phyloP scores from a whole-genome alignment of 1,140 invertebrate genomes.

The Caenorhabditis tropicalis region DNA sequence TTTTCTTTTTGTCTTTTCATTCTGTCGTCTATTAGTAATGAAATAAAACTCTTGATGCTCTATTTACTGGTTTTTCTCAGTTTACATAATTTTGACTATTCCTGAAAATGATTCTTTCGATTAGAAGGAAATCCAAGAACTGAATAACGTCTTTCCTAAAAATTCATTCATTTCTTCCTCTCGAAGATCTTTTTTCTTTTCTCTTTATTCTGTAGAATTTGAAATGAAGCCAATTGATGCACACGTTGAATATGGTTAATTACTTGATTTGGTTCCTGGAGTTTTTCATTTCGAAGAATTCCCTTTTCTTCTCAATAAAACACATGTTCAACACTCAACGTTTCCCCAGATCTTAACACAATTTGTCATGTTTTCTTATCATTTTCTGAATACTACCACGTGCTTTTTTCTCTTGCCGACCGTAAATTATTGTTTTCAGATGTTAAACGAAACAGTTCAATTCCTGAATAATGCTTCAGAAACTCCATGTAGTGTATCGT shows the following conservation, averaged over 20 bases:
- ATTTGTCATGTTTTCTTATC: conserved; percentile 12
- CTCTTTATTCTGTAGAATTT: neutral
- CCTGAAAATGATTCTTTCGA: too few relatives aligned
- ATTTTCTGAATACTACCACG: conserved; percentile 6
- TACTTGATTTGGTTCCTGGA: neutral
- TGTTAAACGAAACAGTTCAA: conserved; percentile 10
- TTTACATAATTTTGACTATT: too few relatives aligned
- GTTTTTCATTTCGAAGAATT: neutral
- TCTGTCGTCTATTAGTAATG: too few relatives aligned
- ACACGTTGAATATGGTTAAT: neutral
- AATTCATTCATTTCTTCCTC: too few relatives aligned
- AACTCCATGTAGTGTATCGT: conserved; percentile 32
- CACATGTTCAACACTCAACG: neutral
- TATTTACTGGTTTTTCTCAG: too few relatives aligned
- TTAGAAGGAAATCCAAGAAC: too few relatives aligned
- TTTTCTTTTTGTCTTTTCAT: too few relatives aligned
- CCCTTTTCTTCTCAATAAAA: neutral
- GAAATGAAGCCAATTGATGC: neutral
- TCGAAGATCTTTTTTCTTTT: neutral
- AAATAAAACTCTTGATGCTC: too few relatives aligned
- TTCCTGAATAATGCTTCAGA: neutral
- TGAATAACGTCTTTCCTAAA: too few relatives aligned
- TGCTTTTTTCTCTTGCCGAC: too few relatives aligned
- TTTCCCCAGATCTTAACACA: neutral
- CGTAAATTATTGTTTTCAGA: too few relatives aligned